Conservation (phyloP, 1,140 invertebrate species). For the Acromyrmex heyeri region DNA sequence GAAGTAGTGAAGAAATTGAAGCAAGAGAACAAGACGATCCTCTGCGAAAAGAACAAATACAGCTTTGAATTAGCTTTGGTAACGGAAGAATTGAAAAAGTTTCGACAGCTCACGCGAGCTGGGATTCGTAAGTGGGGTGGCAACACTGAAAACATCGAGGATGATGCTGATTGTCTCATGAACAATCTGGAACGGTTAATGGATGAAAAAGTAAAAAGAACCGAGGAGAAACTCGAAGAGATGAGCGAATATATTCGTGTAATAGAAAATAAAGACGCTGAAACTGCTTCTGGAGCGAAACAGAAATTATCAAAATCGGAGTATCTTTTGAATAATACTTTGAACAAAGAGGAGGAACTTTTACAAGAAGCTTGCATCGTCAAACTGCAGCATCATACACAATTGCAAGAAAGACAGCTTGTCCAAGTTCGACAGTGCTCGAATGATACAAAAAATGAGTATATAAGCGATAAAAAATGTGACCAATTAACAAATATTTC, state of each 20-base stretch:
- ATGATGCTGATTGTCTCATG: neutral
- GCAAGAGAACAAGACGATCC: constrained; percentile 67
- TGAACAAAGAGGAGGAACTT: constrained; percentile 36
- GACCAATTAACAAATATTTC: constrained; percentile 26
- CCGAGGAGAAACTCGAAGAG: constrained; percentile 35
- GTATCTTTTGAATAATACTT: constrained; percentile 28
- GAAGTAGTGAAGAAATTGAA: constrained; percentile 69
- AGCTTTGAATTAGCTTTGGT: constrained; percentile 69
- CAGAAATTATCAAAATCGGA: constrained; percentile 53
- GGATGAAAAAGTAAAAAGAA: constrained; percentile 37
- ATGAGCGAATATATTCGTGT: neutral
- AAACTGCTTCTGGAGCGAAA: constrained; percentile 43
- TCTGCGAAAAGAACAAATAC: constrained; percentile 73
- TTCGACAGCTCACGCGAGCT: neutral
- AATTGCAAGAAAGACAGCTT: neutral
- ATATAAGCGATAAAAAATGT: neutral
- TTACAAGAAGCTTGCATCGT: neutral
- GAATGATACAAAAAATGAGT: neutral
- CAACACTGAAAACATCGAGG: neutral
- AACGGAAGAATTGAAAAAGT: constrained; percentile 53
- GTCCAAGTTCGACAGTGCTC: neutral
- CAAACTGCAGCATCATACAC: constrained; percentile 12
- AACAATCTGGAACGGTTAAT: constrained; percentile 33
- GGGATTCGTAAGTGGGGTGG: neutral
- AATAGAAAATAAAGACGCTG: neutral